Conservation (phyloP, 2,113 vertebrate genomes). For the Probosciger aterrimus region DNA sequence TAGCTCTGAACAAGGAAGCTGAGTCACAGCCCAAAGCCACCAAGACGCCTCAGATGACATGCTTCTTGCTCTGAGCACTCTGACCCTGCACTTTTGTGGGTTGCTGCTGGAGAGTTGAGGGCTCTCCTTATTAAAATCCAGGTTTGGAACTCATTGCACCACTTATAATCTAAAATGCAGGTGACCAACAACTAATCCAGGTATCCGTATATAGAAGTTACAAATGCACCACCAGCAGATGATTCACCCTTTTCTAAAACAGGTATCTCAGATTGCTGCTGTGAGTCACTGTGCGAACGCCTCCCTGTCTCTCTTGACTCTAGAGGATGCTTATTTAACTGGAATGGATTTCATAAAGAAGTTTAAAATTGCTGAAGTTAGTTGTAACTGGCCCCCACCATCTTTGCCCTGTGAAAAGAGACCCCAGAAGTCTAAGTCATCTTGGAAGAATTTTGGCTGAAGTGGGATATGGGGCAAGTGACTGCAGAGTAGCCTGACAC, state of each 20-base stretch:
- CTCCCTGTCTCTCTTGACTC: not conserved
- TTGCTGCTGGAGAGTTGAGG: not conserved
- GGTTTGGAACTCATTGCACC: not conserved
- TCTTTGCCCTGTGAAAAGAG: not conserved
- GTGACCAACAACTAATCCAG: not conserved
- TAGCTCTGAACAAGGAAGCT: not conserved
- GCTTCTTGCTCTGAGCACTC: not conserved
- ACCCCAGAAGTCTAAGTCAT: not conserved
- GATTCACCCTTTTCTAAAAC: constrained; percentile 39
- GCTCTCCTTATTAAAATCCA: not conserved
- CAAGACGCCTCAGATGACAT: not conserved
- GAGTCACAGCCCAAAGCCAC: not conserved
- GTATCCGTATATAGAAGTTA: not conserved
- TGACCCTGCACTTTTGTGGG: not conserved
- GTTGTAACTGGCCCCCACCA: not conserved
- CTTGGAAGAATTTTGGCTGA: not conserved
- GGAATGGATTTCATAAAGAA: not conserved
- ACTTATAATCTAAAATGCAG: not conserved
- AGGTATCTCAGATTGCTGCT: not conserved
- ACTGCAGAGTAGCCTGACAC: not conserved
- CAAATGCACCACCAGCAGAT: not conserved
- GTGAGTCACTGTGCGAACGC: constrained; percentile 11
- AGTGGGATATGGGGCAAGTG: not conserved
- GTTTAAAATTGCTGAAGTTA: constrained; percentile 18
- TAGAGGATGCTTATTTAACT: constrained; percentile 22